phyloP scores from a whole-genome alignment of 1,140 invertebrate genomes.

The Battus philenor region DNA sequence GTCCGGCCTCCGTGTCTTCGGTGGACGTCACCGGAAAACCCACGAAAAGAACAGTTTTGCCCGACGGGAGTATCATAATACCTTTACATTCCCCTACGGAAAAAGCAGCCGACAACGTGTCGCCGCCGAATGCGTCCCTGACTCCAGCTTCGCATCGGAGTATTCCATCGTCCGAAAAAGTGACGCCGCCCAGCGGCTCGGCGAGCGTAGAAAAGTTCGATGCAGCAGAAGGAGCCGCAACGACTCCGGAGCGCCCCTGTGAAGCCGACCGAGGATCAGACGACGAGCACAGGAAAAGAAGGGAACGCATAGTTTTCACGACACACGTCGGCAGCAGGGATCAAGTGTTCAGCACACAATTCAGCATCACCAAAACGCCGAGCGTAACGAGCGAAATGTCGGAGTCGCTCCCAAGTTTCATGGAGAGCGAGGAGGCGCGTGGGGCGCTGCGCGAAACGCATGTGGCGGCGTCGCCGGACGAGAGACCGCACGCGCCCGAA shows the following conservation, averaged over 20 bases:
- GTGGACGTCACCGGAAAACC: slow-evolving; percentile 30
- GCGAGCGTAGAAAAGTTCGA: neutral
- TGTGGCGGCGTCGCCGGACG: slow-evolving; percentile 14
- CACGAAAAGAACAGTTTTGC: slow-evolving; percentile 53
- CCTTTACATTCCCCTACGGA: slow-evolving; percentile 75
- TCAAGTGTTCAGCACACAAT: slow-evolving; percentile 65
- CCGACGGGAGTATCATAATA: slow-evolving; percentile 74
- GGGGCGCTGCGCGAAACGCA: slow-evolving; percentile 22
- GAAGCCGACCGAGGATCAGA: slow-evolving; percentile 10
- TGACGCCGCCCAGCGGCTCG: neutral
- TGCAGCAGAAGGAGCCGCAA: slow-evolving; percentile 1
- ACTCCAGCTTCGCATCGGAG: slow-evolving; percentile 10
- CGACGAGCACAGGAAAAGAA: slow-evolving; percentile 24
- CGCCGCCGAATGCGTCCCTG: slow-evolving; percentile 13
- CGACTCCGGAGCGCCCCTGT: slow-evolving; percentile 5
- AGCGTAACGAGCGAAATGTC: slow-evolving; percentile 64
- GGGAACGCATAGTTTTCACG: slow-evolving; percentile 53
- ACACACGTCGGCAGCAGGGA: slow-evolving; percentile 60
- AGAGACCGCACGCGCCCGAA: slow-evolving; percentile 1
- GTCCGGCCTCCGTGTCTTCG: slow-evolving; percentile 18
- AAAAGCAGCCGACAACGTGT: slow-evolving; percentile 20
- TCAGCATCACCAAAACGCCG: slow-evolving; percentile 66
- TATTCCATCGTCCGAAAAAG: slow-evolving; percentile 10
- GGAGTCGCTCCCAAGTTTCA: slow-evolving; percentile 51
- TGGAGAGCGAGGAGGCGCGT: slow-evolving; percentile 34